Evolutionary conservation across 2,888 invertebrate genomes (phyloP).

Genomic region (Octodonta nipae): DNA sequence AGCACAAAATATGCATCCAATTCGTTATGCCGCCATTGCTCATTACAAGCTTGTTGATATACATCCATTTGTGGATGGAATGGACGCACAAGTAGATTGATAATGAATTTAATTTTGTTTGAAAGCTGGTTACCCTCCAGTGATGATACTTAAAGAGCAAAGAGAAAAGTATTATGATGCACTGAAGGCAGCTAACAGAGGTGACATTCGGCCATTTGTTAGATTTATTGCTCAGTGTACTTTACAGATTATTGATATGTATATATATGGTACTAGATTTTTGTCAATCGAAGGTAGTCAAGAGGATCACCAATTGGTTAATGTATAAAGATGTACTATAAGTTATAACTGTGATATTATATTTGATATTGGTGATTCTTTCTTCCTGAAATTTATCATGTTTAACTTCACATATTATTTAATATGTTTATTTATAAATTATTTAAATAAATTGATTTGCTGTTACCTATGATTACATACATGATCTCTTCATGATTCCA

Average conservation of each 20-base stretch:
- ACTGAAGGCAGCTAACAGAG: conserved; percentile 80
- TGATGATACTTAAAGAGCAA: conserved; percentile 82
- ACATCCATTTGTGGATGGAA: conserved; percentile 97
- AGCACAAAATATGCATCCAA: conserved; percentile 45
- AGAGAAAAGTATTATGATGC: conserved; percentile 75
- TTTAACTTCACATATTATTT: no score
- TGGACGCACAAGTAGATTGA: conserved; percentile 82
- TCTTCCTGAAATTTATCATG: no score
- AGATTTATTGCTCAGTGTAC: conserved; percentile 90
- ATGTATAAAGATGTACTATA: no score
- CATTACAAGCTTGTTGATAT: conserved; percentile 95
- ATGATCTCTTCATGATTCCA: no score
- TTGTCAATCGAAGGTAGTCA: conserved; percentile 19
- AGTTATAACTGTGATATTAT: conserved; percentile 1
- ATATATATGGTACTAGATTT: conserved; percentile 23
- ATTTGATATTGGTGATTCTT: no score
- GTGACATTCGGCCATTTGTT: conserved; percentile 89
- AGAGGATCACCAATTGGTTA: conserved; percentile 13
- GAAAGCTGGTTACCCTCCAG: conserved; percentile 91
- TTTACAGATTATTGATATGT: conserved; percentile 27
- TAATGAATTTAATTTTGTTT: conserved; percentile 94
- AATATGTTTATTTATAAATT: no score
- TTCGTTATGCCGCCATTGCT: conserved; percentile 82
- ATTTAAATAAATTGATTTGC: no score
- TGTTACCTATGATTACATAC: no score